Evolutionary conservation across 2,888 invertebrate genomes (phyloP).

Genomic region (Pachydiplax longipennis): DNA sequence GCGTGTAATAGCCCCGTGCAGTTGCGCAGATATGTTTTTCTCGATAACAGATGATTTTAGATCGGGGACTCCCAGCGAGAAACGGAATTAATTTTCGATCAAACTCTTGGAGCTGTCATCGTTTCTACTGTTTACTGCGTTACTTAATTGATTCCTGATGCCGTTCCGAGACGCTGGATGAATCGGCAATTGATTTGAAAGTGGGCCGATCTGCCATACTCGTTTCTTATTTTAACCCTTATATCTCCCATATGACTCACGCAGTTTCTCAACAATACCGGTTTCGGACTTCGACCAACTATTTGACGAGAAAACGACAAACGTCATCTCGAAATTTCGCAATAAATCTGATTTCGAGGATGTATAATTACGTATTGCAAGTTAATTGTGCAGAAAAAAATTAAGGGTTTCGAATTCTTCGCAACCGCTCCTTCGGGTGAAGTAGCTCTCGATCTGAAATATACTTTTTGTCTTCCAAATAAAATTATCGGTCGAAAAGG

Average conservation of each 20-base stretch:
- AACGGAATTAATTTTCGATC: slow-evolving; percentile 10
- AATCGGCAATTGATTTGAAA: slow-evolving; percentile 31
- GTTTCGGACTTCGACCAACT: background rate
- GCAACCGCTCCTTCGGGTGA: no score
- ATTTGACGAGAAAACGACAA: background rate
- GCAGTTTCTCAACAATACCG: background rate
- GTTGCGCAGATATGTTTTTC: background rate
- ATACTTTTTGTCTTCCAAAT: no score
- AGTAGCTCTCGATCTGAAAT: no score
- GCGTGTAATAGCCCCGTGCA: background rate
- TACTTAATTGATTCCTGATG: background rate
- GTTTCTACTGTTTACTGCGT: background rate
- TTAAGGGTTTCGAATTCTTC: no score
- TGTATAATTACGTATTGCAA: no score
- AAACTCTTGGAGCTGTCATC: background rate
- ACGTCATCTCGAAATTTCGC: background rate
- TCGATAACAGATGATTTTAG: background rate
- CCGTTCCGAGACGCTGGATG: background rate
- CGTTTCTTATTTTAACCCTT: background rate
- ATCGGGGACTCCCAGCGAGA: background rate
- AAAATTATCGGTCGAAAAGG: no score
- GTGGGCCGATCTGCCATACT: slow-evolving; percentile 12
- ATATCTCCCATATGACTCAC: background rate
- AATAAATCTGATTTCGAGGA: slow-evolving; percentile 34
- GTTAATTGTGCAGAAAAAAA: no score